phyloP scores from a whole-genome alignment of 1,140 invertebrate species.

The Macrosteles quadrilineatus region DNA sequence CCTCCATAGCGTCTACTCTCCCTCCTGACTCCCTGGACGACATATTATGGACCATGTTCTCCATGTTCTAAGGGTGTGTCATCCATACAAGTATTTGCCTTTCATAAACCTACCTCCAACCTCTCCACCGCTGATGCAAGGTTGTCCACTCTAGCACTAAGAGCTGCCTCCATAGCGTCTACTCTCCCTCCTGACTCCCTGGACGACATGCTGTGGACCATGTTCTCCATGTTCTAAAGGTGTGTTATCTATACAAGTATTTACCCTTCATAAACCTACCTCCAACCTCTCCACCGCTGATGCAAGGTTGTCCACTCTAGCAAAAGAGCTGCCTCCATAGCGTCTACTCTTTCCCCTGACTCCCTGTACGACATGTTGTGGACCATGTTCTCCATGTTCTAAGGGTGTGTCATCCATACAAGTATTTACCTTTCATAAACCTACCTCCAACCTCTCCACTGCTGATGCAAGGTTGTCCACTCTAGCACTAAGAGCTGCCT shows the following conservation, averaged over 20 bases:
- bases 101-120: too few relatives aligned
- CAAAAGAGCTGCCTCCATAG: conserved; percentile 18
- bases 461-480: conserved; percentile 30
- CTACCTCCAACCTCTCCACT: conserved; percentile 35
- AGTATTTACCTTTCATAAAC: too few relatives aligned
- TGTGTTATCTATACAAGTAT: too few relatives aligned
- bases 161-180: not conserved
- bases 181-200: too few relatives aligned
- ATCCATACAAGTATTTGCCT: too few relatives aligned
- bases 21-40: too few relatives aligned
- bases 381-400: conserved; percentile 38
- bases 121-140: conserved; percentile 29
- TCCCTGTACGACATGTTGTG: conserved; percentile 19
- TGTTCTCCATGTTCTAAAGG: conserved; percentile 39
- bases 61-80: too few relatives aligned
- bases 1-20: not conserved
- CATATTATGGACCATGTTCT: conserved; percentile 28
- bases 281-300: conserved; percentile 34
- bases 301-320: conserved; percentile 33
- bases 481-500: conserved; percentile 27
- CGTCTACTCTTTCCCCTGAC: conserved; percentile 3
- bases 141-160: conserved; percentile 34
- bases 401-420: too few relatives aligned
- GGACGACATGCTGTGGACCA: conserved; percentile 20
- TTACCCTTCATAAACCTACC: too few relatives aligned